These are phyloP conservation scores for Drosophila falleni DNA, from an alignment of 2,888 invertebrate genomes.

Conservation along the genomic window DNA sequence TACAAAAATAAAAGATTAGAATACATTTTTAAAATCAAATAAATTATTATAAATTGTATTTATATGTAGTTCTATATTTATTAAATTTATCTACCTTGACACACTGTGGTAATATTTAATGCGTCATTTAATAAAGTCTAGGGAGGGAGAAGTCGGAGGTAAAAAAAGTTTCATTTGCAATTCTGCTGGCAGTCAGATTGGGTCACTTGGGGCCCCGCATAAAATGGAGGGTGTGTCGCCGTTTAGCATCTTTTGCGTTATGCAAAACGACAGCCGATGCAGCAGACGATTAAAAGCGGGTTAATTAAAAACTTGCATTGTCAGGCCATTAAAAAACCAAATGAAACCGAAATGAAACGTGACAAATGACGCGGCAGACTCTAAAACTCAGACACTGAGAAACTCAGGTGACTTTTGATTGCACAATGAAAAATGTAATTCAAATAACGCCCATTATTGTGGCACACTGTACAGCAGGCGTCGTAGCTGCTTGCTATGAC, in stretches of 20 bases:
- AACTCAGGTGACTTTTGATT: slow-evolving; percentile 31
- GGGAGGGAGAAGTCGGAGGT: not conserved
- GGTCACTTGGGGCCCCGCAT: slow-evolving; percentile 7
- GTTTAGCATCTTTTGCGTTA: slow-evolving; percentile 28
- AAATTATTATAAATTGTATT: no score
- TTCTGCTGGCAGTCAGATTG: slow-evolving; percentile 8
- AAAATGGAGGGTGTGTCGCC: slow-evolving; percentile 46
- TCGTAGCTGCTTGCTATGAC: not conserved
- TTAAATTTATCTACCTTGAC: not conserved
- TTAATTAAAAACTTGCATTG: slow-evolving; percentile 57
- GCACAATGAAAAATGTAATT: not conserved
- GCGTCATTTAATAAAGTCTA: slow-evolving; percentile 26
- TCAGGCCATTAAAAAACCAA: slow-evolving; percentile 30
- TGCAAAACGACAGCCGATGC: slow-evolving; percentile 44
- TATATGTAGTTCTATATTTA: no score
- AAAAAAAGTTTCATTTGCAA: slow-evolving; percentile 3
- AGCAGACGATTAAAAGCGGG: slow-evolving; percentile 38
- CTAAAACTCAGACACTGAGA: not conserved
- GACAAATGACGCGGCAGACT: slow-evolving; percentile 57
- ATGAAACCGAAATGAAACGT: slow-evolving; percentile 62
- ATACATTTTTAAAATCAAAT: no score
- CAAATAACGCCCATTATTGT: not conserved
- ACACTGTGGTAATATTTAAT: slow-evolving; percentile 24
- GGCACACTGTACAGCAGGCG: no score
- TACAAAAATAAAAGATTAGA: no score